Percentiles rank a stretch among this genome's conserved stretches.
phyloP scores from a whole-genome alignment of 2,888 invertebrate species.

The Dasysyrphus albostriatus region DNA sequence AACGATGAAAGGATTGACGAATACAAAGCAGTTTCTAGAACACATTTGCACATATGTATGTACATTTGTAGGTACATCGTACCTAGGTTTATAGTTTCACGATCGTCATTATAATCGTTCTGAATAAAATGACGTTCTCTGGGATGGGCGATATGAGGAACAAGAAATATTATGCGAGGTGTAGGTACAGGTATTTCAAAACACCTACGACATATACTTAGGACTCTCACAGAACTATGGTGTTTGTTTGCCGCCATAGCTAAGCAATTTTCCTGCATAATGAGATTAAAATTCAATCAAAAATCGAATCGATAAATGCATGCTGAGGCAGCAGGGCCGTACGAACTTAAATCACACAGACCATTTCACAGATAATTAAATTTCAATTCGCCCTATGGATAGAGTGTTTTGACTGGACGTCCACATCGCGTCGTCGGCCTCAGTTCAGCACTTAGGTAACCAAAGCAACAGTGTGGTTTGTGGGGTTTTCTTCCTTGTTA shows the following conservation, averaged over 20 bases:
- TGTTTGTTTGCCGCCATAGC: constrained; percentile 17
- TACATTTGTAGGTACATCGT: neutral
- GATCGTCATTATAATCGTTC: constrained; percentile 44
- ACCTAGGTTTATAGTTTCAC: neutral
- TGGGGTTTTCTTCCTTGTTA: constrained; percentile 12
- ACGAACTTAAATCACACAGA: constrained; percentile 62
- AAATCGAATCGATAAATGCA: constrained; percentile 59
- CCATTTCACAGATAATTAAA: constrained; percentile 73
- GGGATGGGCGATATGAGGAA: neutral
- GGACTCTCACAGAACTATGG: constrained; percentile 1
- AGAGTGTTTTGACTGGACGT: constrained; percentile 3
- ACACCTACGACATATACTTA: constrained; percentile 13
- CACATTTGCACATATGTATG: constrained; percentile 37
- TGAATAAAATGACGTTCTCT: constrained; percentile 7
- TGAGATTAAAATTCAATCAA: constrained; percentile 72
- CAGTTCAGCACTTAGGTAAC: constrained; percentile 17
- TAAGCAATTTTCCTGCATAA: constrained; percentile 56
- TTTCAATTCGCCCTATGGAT: constrained; percentile 43
- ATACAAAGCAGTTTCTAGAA: constrained; percentile 50
- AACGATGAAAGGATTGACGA: constrained; percentile 48
- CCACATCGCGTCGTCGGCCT: neutral
- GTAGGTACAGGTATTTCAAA: constrained; percentile 11
- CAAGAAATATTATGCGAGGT: neutral
- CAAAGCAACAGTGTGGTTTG: constrained; percentile 50
- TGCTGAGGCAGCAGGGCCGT: constrained; percentile 25